Base-by-base conservation (phyloP, 1,140 invertebrate genomes). In the Pseudoatta argentina region DNA sequence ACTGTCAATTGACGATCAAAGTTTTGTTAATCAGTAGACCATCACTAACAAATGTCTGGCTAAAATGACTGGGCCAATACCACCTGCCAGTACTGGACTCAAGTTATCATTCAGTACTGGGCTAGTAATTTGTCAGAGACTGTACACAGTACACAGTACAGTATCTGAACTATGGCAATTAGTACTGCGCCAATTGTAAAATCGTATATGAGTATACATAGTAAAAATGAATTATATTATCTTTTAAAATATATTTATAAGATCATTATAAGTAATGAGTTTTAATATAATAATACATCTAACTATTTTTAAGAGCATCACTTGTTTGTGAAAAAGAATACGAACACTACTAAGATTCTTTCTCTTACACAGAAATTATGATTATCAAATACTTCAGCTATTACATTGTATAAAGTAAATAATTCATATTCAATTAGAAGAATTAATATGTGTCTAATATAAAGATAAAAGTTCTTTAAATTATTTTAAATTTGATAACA, bases 401-500 rank as follows among this genome's bases (percentile, higher is more conserved):
- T 55, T 64, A 34, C 34, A 69, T 69, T 71, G 30, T 39, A 57
- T 12, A 24, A 71, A 57, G 10, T 53, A 69, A 81, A 7, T 39
- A 81, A 7, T 39, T 71, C 53, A 64, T 71, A 57, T 44, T 81
- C 14, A 24, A 71, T 71, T 57, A 57, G 30, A 44, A 71, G 57
- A 39, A 71, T 81, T 30, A 21, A 14, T 55, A 34, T 55, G 51
- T 16, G 5, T 44, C 34, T 39, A 30, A 81, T 18, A 34, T 14
- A 51, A 83, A 24, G 6, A 75, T 75, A 51, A 24, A 44, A 48
- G 5, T 3, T n/a, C 18, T 21, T 83, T 27, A 44, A 44, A 76
- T 2, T 6, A 61, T 73, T 73, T 44, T 8, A n/a, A 21, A 83
- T 81, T 81, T 55, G 69, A 83, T 83, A 81, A 16, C 21, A 39